These are phyloP conservation scores for Tenebrosternarchus preto DNA, from an alignment of 2,113 vertebrate species.

Conservation along the genomic window DNA sequence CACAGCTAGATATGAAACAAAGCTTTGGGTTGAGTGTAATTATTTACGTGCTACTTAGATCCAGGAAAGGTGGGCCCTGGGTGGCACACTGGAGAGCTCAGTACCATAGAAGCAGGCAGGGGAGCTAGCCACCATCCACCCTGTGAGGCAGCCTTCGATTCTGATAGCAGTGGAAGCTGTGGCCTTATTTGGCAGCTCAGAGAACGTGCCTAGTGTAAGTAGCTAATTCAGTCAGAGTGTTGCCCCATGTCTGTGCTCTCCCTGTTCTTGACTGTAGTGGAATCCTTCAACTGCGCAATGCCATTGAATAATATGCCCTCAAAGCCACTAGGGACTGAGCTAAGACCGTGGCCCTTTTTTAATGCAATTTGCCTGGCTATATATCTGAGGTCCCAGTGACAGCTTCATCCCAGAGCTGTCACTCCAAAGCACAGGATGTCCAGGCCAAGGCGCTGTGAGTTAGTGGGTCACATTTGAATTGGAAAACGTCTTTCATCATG, in stretches of 20 bases:
- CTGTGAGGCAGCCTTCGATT: constrained; percentile 34
- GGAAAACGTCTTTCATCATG: constrained; percentile 36
- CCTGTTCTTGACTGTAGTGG: constrained; percentile 4
- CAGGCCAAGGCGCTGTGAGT: constrained; percentile 22
- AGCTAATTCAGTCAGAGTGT: constrained; percentile 56
- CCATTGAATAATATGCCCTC: constrained; percentile 41
- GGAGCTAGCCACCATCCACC: constrained; percentile 16
- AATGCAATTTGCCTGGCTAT: constrained; percentile 41
- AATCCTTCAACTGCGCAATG: constrained; percentile 46
- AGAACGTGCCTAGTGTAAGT: constrained; percentile 56
- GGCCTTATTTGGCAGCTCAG: constrained; percentile 54
- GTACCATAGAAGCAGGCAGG: neutral
- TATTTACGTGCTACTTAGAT: constrained; percentile 37
- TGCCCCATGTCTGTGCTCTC: constrained; percentile 24
- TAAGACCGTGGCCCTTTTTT: constrained; percentile 35
- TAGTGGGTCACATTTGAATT: constrained; percentile 45
- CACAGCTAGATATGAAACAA: constrained; percentile 30
- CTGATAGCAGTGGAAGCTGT: constrained; percentile 50
- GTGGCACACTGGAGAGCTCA: constrained; percentile 30
- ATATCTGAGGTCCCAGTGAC: constrained; percentile 45
- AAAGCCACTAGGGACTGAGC: constrained; percentile 43
- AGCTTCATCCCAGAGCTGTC: constrained; percentile 51
- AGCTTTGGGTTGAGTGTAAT: constrained; percentile 40
- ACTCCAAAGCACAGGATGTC: constrained; percentile 21
- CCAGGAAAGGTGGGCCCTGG: constrained; percentile 16